phyloP scores from a whole-genome alignment of 2,113 vertebrate species.

The Solenodon paradoxus region DNA sequence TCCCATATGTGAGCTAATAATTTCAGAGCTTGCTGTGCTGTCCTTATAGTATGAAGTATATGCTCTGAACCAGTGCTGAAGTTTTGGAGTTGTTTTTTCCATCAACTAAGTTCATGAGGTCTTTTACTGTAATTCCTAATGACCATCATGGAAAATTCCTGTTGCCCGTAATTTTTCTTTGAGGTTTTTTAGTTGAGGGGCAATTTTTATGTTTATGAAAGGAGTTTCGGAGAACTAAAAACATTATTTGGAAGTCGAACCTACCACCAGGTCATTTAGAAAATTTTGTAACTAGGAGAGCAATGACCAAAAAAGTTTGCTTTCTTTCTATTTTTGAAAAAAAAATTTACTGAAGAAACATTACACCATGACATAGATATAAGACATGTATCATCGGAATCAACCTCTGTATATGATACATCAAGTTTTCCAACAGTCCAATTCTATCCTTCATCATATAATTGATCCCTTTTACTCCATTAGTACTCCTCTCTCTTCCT shows the following conservation, averaged over 20 bases:
- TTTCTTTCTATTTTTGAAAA: no score
- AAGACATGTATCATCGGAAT: no score
- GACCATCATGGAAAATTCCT: background rate
- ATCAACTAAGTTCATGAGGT: background rate
- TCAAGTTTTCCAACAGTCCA: no score
- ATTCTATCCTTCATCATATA: no score
- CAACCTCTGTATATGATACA: no score
- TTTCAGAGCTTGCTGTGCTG: background rate
- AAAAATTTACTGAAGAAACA: no score
- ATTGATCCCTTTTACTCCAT: no score
- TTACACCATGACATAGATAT: no score
- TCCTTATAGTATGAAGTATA: background rate
- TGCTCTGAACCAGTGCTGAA: background rate
- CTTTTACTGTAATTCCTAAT: background rate
- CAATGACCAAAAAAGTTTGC: background rate
- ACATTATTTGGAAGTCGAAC: background rate
- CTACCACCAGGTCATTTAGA: no score
- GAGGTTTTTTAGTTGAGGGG: background rate
- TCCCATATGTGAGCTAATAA: background rate
- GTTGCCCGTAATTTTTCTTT: background rate
- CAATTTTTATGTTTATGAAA: background rate
- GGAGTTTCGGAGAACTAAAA: background rate
- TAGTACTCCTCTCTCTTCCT: no score
- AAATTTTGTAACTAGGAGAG: background rate
- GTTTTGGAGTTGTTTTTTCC: background rate